Evolutionary conservation across 2,888 invertebrate species (phyloP).

Genomic region (Acleris holmiana): DNA sequence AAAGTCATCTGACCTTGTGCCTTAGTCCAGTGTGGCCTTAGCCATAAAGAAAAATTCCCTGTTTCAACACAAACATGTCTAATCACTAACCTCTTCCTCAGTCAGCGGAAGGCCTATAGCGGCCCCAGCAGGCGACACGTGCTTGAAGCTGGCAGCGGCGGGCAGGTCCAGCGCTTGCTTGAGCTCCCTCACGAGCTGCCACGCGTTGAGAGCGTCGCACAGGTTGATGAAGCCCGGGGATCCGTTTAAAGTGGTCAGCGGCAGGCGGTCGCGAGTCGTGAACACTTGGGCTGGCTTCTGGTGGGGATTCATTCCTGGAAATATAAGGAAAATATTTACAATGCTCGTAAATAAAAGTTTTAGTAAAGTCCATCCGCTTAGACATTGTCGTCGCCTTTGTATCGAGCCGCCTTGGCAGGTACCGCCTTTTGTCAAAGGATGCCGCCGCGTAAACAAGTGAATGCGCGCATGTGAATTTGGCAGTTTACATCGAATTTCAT

Average conservation of each 20-base stretch:
- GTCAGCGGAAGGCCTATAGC: slow-evolving; percentile 94
- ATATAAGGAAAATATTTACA: neutral
- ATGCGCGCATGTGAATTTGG: too few relatives aligned
- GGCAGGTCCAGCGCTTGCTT: slow-evolving; percentile 91
- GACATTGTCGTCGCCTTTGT: too few relatives aligned
- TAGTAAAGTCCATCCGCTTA: too few relatives aligned
- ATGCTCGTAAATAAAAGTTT: too few relatives aligned
- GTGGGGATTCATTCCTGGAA: slow-evolving; percentile 95
- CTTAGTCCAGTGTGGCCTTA: too few relatives aligned
- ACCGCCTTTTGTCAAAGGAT: too few relatives aligned
- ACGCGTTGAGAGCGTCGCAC: slow-evolving; percentile 98
- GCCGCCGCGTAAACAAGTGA: too few relatives aligned
- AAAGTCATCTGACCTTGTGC: too few relatives aligned
- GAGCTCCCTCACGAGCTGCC: slow-evolving; percentile 97
- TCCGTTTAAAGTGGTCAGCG: slow-evolving; percentile 95
- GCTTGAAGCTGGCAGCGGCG: slow-evolving; percentile 98
- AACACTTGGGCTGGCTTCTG: slow-evolving; percentile 98
- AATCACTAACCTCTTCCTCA: slow-evolving; percentile 82
- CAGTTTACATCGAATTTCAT: too few relatives aligned
- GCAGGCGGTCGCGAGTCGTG: slow-evolving; percentile 90
- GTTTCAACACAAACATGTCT: neutral
- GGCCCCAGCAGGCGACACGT: slow-evolving; percentile 99
- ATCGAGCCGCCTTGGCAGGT: too few relatives aligned
- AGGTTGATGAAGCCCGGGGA: slow-evolving; percentile 99
- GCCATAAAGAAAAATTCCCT: neutral